phyloP scores from a whole-genome alignment of 2,888 invertebrate genomes.

The Hedya salicella region DNA sequence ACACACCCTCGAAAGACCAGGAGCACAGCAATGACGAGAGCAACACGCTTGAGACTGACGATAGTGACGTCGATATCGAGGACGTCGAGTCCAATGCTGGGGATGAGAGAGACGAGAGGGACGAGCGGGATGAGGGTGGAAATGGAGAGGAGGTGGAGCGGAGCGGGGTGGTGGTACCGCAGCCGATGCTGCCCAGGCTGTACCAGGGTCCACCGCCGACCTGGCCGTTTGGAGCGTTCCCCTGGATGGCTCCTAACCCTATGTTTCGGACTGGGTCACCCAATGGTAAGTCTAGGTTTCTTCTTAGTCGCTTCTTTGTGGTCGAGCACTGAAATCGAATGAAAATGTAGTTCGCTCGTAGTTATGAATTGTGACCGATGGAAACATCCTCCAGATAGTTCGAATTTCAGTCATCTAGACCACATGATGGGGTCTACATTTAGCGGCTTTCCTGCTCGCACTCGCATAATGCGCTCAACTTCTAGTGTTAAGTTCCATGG shows the following conservation, averaged over 20 bases:
- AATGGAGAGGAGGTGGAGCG: constrained; percentile 75
- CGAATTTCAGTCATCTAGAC: too few species aligned
- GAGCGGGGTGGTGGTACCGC: constrained; percentile 87
- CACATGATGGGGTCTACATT: too few species aligned
- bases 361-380: too few species aligned
- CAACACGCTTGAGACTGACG: constrained; percentile 71
- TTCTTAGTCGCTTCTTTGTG: not conserved
- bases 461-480: too few species aligned
- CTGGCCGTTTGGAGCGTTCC: constrained; percentile 88
- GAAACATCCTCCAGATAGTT: too few species aligned
- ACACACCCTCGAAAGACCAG: constrained; percentile 63
- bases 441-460: too few species aligned
- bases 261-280: constrained; percentile 86
- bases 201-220: constrained; percentile 82
- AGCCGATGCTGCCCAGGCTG: constrained; percentile 87
- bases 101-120: constrained; percentile 71
- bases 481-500: too few species aligned
- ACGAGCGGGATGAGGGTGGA: constrained; percentile 55
- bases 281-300: constrained; percentile 80
- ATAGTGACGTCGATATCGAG: constrained; percentile 82
- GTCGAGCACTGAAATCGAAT: too few species aligned
- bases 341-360: too few species aligned
- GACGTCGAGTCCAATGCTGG: constrained; percentile 74
- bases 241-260: constrained; percentile 87
- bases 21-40: constrained; percentile 74